These are phyloP conservation scores for Aphelocoma californica DNA, from an alignment of 2,797 vertebrate species.

Conservation along the genomic window DNA sequence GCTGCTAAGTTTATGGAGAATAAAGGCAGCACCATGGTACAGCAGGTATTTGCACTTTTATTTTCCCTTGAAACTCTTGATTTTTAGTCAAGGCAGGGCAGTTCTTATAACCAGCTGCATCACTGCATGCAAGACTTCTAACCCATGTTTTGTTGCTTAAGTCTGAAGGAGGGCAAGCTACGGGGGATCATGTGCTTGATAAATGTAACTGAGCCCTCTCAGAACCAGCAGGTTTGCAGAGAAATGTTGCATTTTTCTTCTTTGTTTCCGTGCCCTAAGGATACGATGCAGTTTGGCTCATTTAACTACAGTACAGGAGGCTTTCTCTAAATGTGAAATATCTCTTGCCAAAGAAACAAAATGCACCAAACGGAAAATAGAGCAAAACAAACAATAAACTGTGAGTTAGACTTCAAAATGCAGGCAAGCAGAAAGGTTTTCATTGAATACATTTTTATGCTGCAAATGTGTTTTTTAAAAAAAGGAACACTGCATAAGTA, in stretches of 20 bases:
- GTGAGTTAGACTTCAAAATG: slow-evolving; percentile 46
- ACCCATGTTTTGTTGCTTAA: background rate
- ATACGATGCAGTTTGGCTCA: slow-evolving; percentile 65
- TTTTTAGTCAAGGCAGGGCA: slow-evolving; percentile 8
- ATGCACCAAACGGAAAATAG: slow-evolving; percentile 52
- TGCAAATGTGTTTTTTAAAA: background rate
- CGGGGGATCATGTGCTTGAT: background rate
- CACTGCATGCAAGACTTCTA: slow-evolving; percentile 10
- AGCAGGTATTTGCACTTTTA: slow-evolving; percentile 82
- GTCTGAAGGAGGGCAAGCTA: background rate
- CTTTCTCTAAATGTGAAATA: slow-evolving; percentile 62
- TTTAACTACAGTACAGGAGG: slow-evolving; percentile 65
- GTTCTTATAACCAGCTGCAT: background rate
- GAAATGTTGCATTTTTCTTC: slow-evolving; percentile 63
- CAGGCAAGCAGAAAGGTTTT: slow-evolving; percentile 31
- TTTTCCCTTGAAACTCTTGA: slow-evolving; percentile 63
- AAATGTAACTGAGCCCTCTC: slow-evolving; percentile 25
- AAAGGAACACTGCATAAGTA: background rate
- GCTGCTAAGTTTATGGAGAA: slow-evolving; percentile 86
- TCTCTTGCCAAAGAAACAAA: slow-evolving; percentile 70
- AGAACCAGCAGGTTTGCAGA: slow-evolving; percentile 66
- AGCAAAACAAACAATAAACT: slow-evolving; percentile 68
- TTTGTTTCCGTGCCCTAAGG: slow-evolving; percentile 71
- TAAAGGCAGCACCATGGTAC: slow-evolving; percentile 85
- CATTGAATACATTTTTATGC: background rate